Conservation (phyloP, 2,888 invertebrate species). For the Cremastinae sp. region DNA sequence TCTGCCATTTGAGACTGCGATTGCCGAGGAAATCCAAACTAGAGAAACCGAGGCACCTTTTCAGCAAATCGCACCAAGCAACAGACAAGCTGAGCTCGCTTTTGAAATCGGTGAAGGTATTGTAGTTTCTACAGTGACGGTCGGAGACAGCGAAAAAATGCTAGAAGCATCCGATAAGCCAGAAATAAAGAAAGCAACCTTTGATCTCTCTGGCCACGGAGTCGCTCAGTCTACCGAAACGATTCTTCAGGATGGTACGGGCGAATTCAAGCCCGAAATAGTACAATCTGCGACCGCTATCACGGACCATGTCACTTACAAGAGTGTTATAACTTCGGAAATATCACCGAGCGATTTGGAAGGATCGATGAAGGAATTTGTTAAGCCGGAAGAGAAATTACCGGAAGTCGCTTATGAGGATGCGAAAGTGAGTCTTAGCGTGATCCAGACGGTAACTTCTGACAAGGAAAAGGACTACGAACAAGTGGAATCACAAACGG, state of each 20-base stretch:
- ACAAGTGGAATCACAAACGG: conserved; percentile 65
- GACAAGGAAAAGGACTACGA: conserved; percentile 78
- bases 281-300: conserved; percentile 82
- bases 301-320: conserved; percentile 82
- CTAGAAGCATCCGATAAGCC: conserved; percentile 70
- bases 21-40: conserved; percentile 73
- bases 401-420: conserved; percentile 76
- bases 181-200: conserved; percentile 76
- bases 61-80: conserved; percentile 80
- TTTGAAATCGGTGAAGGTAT: conserved; percentile 74
- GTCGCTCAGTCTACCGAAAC: conserved; percentile 78
- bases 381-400: conserved; percentile 75
- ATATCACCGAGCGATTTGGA: conserved; percentile 75
- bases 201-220: conserved; percentile 76
- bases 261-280: conserved; percentile 73
- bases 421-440: conserved; percentile 80
- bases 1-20: conserved; percentile 71
- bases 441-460: conserved; percentile 82
- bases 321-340: conserved; percentile 81
- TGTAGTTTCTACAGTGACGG: conserved; percentile 71
- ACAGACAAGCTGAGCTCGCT: conserved; percentile 81
- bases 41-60: conserved; percentile 74
- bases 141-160: conserved; percentile 70
- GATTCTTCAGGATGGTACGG: conserved; percentile 71
- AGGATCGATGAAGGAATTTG: conserved; percentile 69